Base-by-base conservation (phyloP, 53 echinoderm and acorn worm species). In the Henricia sp. region DNA sequence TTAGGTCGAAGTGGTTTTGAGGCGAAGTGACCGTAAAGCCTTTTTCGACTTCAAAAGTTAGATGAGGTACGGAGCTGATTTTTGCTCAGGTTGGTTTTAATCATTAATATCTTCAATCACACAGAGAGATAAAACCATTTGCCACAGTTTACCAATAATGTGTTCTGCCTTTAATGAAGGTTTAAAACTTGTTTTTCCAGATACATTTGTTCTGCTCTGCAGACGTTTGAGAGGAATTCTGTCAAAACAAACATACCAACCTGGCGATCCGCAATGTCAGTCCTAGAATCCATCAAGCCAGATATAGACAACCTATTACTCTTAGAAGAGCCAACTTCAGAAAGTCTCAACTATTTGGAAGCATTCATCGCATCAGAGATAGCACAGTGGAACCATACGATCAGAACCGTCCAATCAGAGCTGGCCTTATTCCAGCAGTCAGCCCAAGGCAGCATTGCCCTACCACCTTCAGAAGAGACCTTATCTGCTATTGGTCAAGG, bases 351-450 rank as follows among this genome's bases (percentile, higher is more conserved):
- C 77, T 86, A 96, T 60, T 37, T 96, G 17, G 86, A 88, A 52
- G 92, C 90, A 74, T 96, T 90, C 91, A 56, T 96, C 24, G 19
- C 70, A 40, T 64, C 82, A 14, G 94, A 96, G 82, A 72, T 88
- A 24, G 20, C 64, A 24, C 9, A 55, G 16, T 42, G 89, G 25
- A 59, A 39, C 1, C 30, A 52, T 21, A 59, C 71, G 37, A 25
- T 94, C 24, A 66, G 27, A 11, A 52, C 46, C 14, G 67, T 96
- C 68, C 89, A 51, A 21, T 83, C 88, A 20, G 94, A 96, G 64
- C 68, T 94, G 12, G 56, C 70, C 35, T 72, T 94, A 44, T 67
- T 89, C 25, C 70, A 87, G 28, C 78, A 82, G 50, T 90, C 88
- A 34, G 82, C 86, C 1, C 87, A 68, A 29, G 96, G 96, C 17